A percentile compares a stretch with the other conserved stretches of the same genome.
phyloP scores from a whole-genome alignment of 1,140 invertebrate genomes.

The Caenorhabditis elegans region WBcel235 BX284603.4:5851501-5852000 shows the following conservation, averaged over 20 bases:
- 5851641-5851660: constrained; percentile 99
- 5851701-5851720: constrained; percentile 92
- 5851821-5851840: constrained; percentile 82
- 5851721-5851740: constrained; percentile 96
- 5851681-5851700: constrained; percentile 83
- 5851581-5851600: constrained; percentile 94
- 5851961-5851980: constrained; percentile 90
- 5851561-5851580: constrained; percentile 96
- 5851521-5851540: background rate
- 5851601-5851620: constrained; percentile 89
- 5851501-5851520: background rate
- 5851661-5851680: constrained; percentile 91
- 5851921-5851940: constrained; percentile 95
- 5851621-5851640: constrained; percentile 96
- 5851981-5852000: constrained; percentile 92
- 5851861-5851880: constrained; percentile 95
- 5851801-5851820: constrained; percentile 84
- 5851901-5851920: constrained; percentile 92
- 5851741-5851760: constrained; percentile 96
- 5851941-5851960: constrained; percentile 96
- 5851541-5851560: constrained; percentile 81
- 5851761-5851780: constrained; percentile 96
- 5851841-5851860: constrained; percentile 94
- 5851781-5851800: constrained; percentile 99
- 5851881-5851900: constrained; percentile 99